phyloP scores from a whole-genome alignment of 2,113 vertebrate species.

The Promerops cafer region DNA sequence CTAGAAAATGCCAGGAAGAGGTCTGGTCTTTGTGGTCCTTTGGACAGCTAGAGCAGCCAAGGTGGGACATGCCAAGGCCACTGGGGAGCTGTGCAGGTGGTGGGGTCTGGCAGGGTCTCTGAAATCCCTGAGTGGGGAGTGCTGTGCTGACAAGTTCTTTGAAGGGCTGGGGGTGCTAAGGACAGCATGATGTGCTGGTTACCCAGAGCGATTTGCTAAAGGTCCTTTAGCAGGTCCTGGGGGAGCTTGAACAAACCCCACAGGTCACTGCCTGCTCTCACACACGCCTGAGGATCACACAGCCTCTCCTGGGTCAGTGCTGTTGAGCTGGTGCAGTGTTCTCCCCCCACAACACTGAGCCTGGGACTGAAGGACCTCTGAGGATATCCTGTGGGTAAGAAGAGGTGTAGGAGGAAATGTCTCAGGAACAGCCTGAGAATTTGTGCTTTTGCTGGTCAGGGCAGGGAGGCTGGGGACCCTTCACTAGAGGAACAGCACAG shows the following conservation, averaged over 20 bases:
- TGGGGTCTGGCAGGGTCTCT: not conserved
- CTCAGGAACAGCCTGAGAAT: not conserved
- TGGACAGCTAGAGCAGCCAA: not conserved
- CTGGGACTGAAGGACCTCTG: not conserved
- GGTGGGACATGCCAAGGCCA: not conserved
- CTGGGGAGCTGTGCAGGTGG: fast-evolving
- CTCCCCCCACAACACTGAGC: not conserved
- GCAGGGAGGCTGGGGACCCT: not conserved
- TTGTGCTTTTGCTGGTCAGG: not conserved
- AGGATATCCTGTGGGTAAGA: too few species aligned
- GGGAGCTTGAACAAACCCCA: not conserved
- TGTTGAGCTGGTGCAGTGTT: not conserved
- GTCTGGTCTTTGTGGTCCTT: not conserved
- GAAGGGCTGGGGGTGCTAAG: not conserved
- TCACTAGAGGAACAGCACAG: not conserved
- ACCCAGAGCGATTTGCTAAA: fast-evolving
- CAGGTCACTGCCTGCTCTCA: not conserved
- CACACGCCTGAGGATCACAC: fast-evolving
- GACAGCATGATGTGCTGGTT: fast-evolving
- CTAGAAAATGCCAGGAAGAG: not conserved
- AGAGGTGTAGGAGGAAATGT: not conserved
- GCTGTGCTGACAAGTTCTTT: not conserved
- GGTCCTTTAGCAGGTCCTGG: not conserved
- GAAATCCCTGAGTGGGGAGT: not conserved
- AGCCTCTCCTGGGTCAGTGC: not conserved